Evolutionary conservation across 2,797 vertebrate genomes (phyloP).

Genomic region (Chrysocyon brachyurus): DNA sequence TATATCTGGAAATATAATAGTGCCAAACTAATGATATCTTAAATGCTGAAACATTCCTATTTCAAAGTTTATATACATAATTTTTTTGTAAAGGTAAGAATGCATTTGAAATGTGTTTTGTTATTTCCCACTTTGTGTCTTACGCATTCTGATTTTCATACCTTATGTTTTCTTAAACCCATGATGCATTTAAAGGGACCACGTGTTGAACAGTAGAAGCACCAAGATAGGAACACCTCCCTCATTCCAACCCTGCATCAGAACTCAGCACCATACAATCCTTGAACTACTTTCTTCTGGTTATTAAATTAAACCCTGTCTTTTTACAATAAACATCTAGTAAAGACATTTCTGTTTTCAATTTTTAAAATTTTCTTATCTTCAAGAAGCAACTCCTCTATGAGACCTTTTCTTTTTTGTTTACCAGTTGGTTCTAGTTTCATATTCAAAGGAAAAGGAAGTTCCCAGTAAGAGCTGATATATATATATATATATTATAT

Average conservation of each 20-base stretch:
- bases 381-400: conserved; percentile 37
- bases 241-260: neutral
- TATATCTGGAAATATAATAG: neutral
- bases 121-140: neutral
- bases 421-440: neutral
- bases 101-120: conserved; percentile 3
- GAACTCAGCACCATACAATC: neutral
- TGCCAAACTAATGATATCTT: neutral
- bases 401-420: neutral
- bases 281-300: neutral
- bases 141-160: conserved; percentile 27
- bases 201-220: neutral
- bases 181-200: neutral
- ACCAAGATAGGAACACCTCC: neutral
- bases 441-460: neutral
- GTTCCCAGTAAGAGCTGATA: neutral
- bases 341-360: neutral
- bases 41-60: neutral
- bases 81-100: conserved; percentile 48
- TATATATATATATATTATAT: neutral
- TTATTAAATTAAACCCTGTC: neutral
- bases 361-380: conserved; percentile 17
- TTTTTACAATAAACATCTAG: neutral
- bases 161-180: conserved; percentile 25
- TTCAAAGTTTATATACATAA: conserved; percentile 18